Base-by-base conservation (phyloP, 2,888 invertebrate species). In the Liodrosophila aerea region DNA sequence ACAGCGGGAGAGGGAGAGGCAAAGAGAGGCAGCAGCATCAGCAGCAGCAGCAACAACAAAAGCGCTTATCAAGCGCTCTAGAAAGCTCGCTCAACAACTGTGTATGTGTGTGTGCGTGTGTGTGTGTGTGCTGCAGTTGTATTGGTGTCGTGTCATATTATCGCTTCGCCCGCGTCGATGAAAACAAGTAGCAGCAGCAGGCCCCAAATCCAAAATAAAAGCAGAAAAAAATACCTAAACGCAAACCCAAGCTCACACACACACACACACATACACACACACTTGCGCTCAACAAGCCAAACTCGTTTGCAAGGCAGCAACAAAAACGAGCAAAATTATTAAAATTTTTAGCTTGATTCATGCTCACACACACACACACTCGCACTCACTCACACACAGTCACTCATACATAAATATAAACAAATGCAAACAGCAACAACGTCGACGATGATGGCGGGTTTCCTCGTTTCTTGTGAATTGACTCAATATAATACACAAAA, bases 401-500 rank as follows among this genome's bases (percentile, higher is more conserved):
- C 53, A 52, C 52, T 47, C 41, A 27, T 56, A 53, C 57, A 53
- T 57, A 47, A 61, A 68, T 64, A 70, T 68, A 65, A 64, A 74
- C 64, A 66, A 64, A 66, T 68, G 58, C 64, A 69, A 57, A 58
- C 64, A 63, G 58, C 64, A 59, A 60, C 60, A 47, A 65, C 64
- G 36, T 22, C 69, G 54, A 51, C 69, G 50, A 52, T 60, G 68
- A 76, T 68, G 69, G 86, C 84, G 87, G 87, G 87, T 87, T 87
- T 87, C 87, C 87, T 87, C 86, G 84, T 87, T 87, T 87, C 86
- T 84, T 80, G 68, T 83, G 86, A 87, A 87, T 82, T 82, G 84
- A 83, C 80, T 83, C 75, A 76, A 74, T 72, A 65, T 59, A 69
- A 68, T 66, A 69, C 62, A 62, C 60, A 72, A 81, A 74, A 70